Conservation (phyloP, 2,797 vertebrate species). For the Acestrorhynchus altus region DNA sequence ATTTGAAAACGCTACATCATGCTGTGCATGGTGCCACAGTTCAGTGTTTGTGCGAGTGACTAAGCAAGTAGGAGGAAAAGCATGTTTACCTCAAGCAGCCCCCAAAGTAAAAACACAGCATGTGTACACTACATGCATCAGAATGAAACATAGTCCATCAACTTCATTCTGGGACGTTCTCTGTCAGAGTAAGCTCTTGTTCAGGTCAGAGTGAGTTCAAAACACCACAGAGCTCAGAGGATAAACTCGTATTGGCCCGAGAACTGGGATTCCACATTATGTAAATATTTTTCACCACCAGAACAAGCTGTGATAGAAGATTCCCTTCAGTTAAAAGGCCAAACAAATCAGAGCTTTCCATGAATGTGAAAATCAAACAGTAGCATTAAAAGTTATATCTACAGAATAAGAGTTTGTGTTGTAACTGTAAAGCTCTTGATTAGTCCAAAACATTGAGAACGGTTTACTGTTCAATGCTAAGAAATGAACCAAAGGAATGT, state of each 20-base stretch:
- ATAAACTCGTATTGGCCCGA: not conserved
- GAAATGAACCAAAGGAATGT: too few species aligned
- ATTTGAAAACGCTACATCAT: too few species aligned
- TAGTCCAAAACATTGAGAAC: too few species aligned
- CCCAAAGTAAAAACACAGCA: too few species aligned
- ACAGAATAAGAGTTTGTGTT: not conserved
- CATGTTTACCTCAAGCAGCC: not conserved
- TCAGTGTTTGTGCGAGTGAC: too few species aligned
- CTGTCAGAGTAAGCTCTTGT: not conserved
- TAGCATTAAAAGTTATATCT: not conserved
- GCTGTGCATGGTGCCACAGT: too few species aligned
- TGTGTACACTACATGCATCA: not conserved
- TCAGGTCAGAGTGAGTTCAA: not conserved
- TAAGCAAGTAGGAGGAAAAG: too few species aligned
- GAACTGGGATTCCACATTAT: slow-evolving; percentile 3
- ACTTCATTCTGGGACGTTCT: not conserved
- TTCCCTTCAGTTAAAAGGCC: not conserved
- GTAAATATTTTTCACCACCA: slow-evolving; percentile 2
- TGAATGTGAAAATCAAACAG: not conserved
- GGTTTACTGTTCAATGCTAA: too few species aligned
- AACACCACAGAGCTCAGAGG: not conserved
- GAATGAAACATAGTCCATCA: not conserved
- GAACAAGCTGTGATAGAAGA: not conserved
- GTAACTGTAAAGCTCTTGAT: too few species aligned
- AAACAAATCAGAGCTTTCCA: not conserved